phyloP scores from a whole-genome alignment of 2,888 invertebrate species.

The Melipona bicolor region DNA sequence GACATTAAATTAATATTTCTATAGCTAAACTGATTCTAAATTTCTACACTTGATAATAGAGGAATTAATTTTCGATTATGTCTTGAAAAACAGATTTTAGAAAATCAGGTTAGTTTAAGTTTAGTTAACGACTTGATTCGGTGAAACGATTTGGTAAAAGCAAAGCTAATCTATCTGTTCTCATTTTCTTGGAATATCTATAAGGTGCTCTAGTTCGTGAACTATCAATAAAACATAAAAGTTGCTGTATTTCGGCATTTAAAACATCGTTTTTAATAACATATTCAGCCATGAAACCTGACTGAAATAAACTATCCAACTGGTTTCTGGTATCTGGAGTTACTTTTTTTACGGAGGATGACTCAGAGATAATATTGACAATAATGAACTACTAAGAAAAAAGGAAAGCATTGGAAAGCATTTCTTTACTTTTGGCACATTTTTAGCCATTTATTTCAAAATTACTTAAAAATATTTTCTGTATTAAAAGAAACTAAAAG shows the following conservation, averaged over 20 bases:
- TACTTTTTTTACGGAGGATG: not conserved
- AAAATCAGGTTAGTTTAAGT: not conserved
- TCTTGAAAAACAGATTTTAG: not conserved
- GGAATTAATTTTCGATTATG: not conserved
- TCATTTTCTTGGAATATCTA: not conserved
- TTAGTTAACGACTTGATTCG: not conserved
- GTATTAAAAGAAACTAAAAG: too few relatives aligned
- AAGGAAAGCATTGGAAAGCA: not conserved
- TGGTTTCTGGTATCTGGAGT: not conserved
- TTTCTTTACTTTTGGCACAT: not conserved
- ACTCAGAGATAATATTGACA: not conserved
- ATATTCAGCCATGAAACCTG: too few relatives aligned
- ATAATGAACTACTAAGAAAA: not conserved
- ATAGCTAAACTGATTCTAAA: not conserved
- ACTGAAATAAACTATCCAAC: not conserved
- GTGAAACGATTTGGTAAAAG: not conserved
- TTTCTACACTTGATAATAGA: not conserved
- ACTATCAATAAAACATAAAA: not conserved
- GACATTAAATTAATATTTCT: not conserved
- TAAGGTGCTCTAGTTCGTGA: not conserved
- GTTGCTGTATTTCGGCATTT: not conserved
- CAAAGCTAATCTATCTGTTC: not conserved
- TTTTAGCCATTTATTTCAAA: too few relatives aligned
- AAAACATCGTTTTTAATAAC: not conserved
- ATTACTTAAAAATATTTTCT: too few relatives aligned